These are phyloP conservation scores for Propithecus coquereli DNA, from an alignment of 2,113 vertebrate species.

Conservation along the genomic window DNA sequence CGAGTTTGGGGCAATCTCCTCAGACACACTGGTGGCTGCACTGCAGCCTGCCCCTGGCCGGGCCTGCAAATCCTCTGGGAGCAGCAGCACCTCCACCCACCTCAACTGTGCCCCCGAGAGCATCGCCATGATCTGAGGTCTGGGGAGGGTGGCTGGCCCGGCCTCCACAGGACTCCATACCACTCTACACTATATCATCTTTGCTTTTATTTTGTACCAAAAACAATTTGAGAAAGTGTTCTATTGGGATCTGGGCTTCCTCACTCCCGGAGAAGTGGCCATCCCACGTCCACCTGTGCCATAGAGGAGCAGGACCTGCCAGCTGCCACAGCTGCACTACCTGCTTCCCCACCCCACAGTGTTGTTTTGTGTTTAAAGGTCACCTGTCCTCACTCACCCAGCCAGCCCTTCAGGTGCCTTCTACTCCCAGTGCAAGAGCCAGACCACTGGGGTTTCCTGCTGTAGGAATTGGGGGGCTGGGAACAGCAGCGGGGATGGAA, in stretches of 20 bases:
- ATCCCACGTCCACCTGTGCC: constrained; percentile 53
- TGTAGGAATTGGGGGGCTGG: constrained; percentile 70
- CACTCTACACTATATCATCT: background rate
- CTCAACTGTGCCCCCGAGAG: constrained; percentile 93
- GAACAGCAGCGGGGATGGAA: background rate
- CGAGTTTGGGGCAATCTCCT: constrained; percentile 91
- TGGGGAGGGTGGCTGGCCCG: constrained; percentile 3
- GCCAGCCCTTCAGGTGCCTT: constrained; percentile 75
- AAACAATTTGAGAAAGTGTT: constrained; percentile 52
- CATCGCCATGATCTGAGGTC: constrained; percentile 88
- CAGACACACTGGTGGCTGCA: constrained; percentile 89
- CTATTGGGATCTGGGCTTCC: constrained; percentile 43
- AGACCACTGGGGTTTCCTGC: constrained; percentile 71
- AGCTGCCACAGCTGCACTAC: background rate
- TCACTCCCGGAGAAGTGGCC: background rate
- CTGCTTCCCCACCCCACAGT: background rate
- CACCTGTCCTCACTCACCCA: constrained; percentile 47
- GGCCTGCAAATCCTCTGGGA: constrained; percentile 89
- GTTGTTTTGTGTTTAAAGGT: constrained; percentile 32
- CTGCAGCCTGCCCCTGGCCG: constrained; percentile 85
- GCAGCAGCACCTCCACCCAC: constrained; percentile 92
- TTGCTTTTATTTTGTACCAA: constrained; percentile 75
- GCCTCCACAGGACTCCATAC: background rate
- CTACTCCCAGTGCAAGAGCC: constrained; percentile 54
- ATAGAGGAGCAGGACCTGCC: background rate